phyloP scores from a whole-genome alignment of 2,888 invertebrate species.

The Eupithecia vulgata region DNA sequence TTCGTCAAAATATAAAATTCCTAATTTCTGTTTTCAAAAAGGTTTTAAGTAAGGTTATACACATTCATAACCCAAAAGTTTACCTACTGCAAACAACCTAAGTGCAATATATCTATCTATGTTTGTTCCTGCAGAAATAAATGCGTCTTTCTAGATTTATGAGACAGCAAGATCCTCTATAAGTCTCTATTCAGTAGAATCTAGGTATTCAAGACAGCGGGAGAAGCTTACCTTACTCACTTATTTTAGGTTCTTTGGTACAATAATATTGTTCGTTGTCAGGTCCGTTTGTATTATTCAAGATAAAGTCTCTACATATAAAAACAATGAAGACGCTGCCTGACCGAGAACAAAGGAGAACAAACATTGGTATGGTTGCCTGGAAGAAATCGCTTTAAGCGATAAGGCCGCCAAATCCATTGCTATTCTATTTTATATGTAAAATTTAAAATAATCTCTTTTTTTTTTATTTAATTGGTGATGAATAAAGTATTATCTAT shows the following conservation, averaged over 20 bases:
- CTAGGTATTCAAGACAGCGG: slow-evolving; percentile 34
- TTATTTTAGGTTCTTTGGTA: background rate
- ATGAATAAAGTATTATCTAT: no score
- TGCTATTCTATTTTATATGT: no score
- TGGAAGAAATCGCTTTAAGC: no score
- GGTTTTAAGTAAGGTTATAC: background rate
- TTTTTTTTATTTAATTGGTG: no score
- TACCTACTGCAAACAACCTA: background rate
- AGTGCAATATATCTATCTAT: slow-evolving; percentile 8
- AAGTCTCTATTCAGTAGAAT: slow-evolving; percentile 50
- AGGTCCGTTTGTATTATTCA: background rate
- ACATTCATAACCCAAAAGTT: background rate
- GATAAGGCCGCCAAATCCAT: no score
- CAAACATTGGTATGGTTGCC: no score
- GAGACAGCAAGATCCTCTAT: slow-evolving; percentile 49
- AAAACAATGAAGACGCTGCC: background rate
- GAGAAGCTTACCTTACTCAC: slow-evolving; percentile 19
- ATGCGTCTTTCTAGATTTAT: slow-evolving; percentile 50
- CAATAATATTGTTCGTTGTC: background rate
- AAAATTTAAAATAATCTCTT: no score
- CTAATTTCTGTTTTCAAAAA: background rate
- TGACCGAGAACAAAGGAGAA: background rate
- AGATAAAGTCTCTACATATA: background rate
- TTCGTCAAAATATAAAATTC: background rate
- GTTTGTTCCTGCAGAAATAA: slow-evolving; percentile 28